Base-by-base conservation (phyloP, 2,797 vertebrate species). In the Erethizon dorsatum region DNA sequence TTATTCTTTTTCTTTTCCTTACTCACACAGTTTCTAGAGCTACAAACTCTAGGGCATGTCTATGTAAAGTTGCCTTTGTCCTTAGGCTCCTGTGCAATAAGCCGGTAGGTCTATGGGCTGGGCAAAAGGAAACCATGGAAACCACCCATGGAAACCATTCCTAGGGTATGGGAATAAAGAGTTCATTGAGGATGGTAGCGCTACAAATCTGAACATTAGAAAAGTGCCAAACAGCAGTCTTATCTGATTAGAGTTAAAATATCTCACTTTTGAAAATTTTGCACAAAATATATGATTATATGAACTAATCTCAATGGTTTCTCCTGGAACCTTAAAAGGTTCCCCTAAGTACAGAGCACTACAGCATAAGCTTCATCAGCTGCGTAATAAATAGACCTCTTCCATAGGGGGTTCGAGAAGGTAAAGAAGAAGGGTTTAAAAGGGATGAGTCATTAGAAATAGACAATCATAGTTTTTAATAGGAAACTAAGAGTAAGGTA, bases 401-500 rank as follows among this genome's bases (percentile, higher is more conserved):
- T 83, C 31, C 41, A 17, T 69, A 41, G 12, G 20, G 63, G 24
- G 33, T 92, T 47, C 84, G 71, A 52, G 22, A n/a, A 65, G 41
- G 13, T 77, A 78, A 93, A 45, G 33, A 17, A 50, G 59, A 78
- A 88, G 17, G 11, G 13, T 65, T 83, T 52, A 52, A 52, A 87
- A 88, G 3, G 26, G 91, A 65, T 37, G 20, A 92, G 24, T 82
- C 13, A 85, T 57, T 90, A 95, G 82, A 91, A 87, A 90, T 88
- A 41, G 59, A 8, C 0, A 83, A 80, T n/a, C 45, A 26, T 47
- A 45, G 20, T 52, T 56, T 95, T 93, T 82, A 87, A 56, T 10
- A 88, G 54, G 73, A 90, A 94, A 84, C 6, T 83, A 63, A 92
- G 26, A 94, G 26, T 8, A 94, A 92, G 2, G 2, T 52, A 69